Evolutionary conservation across 2,113 vertebrate genomes (phyloP), one percentile per base, ranked within the genome.

Genomic region (Mionectes macconnelli): DNA sequence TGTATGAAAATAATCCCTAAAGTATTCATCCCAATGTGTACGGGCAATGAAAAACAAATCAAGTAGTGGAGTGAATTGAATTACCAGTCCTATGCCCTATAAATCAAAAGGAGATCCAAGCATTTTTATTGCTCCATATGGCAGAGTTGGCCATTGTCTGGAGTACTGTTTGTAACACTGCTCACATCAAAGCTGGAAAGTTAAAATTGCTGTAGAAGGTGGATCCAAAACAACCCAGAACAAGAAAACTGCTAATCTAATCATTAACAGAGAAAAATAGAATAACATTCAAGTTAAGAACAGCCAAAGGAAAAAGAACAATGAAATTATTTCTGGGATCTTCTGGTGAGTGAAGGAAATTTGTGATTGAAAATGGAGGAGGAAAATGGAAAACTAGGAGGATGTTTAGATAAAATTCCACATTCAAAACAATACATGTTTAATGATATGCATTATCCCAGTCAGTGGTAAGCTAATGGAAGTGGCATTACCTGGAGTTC

Each of bases 41-140:
- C 74, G 84, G 87, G 63, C 49, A 96, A 83, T 94, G 93, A 70
- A 80, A 92, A 92, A 73, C 83, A 96, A 93, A 95, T 92, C 63
- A 94, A 93, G 31, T 60, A 56, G 39, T n/a, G n/a, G 89, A 92
- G 69, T 44, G 89, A 92, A 89, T 94, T 97, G 87, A 94, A 94
- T 95, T 96, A 76, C 89, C 87, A 50, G 0, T 81, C 44, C 53
- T 72, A n/a, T 56, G 69, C 10, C 19, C 22, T 79, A 89, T 94
- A 96, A 94, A 90, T 94, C 90, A 86, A 77, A 93, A 57, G 66
- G 44, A 50, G 76, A 75, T 81, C 76, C 81, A 87, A 89, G 81
- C 25, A 35, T 13, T 94, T 81, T 87, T 94, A 76, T 72, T 83
- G 49, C 63, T 63, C 72, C 67, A 76, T 89, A 76, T 60, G 85